Conservation (phyloP, 2,888 invertebrate species). For the Ectropis crepuscularia region DNA sequence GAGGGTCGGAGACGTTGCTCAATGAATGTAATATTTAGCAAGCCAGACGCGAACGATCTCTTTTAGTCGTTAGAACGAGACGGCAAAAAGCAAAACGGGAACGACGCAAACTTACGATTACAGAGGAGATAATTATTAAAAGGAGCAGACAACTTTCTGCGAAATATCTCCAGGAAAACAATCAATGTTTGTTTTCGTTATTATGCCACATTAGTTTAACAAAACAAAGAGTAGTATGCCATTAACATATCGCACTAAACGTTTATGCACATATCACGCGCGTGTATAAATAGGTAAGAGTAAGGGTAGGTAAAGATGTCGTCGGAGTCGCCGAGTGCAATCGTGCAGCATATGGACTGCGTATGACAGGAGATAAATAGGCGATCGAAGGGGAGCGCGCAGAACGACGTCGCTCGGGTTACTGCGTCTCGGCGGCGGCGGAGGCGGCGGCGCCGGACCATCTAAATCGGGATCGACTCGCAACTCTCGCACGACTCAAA, state of each 20-base stretch:
- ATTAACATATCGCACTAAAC: constrained; percentile 39
- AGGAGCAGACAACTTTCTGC: constrained; percentile 39
- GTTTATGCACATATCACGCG: constrained; percentile 42
- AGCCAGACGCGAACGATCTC: constrained; percentile 45
- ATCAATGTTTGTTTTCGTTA: constrained; percentile 24
- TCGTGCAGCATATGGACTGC: constrained; percentile 58
- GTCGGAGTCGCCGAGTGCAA: constrained; percentile 47
- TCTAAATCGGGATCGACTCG: constrained; percentile 84
- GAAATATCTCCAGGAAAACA: constrained; percentile 18
- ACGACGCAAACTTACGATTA: constrained; percentile 53
- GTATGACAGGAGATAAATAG: constrained; percentile 52
- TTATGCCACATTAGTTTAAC: constrained; percentile 32
- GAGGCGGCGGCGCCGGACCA: constrained; percentile 80
- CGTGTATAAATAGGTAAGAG: constrained; percentile 38
- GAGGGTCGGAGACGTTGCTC: constrained; percentile 51
- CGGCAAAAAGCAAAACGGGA: constrained; percentile 48
- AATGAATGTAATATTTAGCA: constrained; percentile 61
- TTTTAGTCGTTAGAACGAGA: constrained; percentile 48
- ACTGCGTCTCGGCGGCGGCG: constrained; percentile 80
- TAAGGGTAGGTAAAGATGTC: constrained; percentile 30
- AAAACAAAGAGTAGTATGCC: constrained; percentile 33
- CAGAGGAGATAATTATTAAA: constrained; percentile 50
- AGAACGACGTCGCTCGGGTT: constrained; percentile 79
- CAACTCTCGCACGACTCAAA: constrained; percentile 83
- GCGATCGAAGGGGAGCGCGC: constrained; percentile 71